Evolutionary conservation across 2,797 vertebrate genomes (phyloP), one percentile per base, ranked within the genome.

Genomic region (Pantherophis vulpinus): DNA sequence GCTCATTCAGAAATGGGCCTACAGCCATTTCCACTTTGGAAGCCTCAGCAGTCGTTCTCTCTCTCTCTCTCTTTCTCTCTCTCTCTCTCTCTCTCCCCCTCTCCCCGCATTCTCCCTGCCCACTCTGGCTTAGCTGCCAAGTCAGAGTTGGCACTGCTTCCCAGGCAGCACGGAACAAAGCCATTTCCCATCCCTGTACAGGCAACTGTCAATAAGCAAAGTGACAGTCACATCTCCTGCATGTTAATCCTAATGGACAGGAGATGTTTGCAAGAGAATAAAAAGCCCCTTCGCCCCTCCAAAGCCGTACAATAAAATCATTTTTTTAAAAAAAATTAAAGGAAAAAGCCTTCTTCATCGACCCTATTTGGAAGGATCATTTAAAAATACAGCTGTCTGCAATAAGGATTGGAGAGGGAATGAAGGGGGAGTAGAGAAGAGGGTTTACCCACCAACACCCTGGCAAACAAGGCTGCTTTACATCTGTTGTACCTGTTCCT

Each of bases 191-290:
- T 94, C 96, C 93, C 96, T 95, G 95, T 96, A 96, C 96, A 95
- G 88, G 91, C 74, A 86, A 90, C 96, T 96, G 97, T 96, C 96
- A 96, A 96, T 95, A 96, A 95, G 96, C 96, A 94, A 96, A 96
- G 97, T 96, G 96, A 97, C 97, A 97, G 96, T 95, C 95, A 94
- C 96, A 97, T 97, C 96, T 96, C 95, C 97, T 94, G 97, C 96
- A 96, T 96, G 95, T 97, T 97, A 97, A 97, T 97, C 97, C 95
- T 92, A 92, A 94, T 93, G 12, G 94, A 92, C 90, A 96, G 94
- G 91, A 96, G 83, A 59, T 86, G 92, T 55, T 70, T 74, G 87
- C 87, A 74, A 89, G 70, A 92, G 58, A 9, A 90, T 12, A 27
- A 91, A 0, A 93, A 92, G 58, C 56, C 70, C 23, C 61, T 90